A percentile compares a stretch with the other conserved stretches of the same genome.
phyloP scores from a whole-genome alignment of 53 echinoderm and acorn worm genomes.

The Luidia sarsii region DNA sequence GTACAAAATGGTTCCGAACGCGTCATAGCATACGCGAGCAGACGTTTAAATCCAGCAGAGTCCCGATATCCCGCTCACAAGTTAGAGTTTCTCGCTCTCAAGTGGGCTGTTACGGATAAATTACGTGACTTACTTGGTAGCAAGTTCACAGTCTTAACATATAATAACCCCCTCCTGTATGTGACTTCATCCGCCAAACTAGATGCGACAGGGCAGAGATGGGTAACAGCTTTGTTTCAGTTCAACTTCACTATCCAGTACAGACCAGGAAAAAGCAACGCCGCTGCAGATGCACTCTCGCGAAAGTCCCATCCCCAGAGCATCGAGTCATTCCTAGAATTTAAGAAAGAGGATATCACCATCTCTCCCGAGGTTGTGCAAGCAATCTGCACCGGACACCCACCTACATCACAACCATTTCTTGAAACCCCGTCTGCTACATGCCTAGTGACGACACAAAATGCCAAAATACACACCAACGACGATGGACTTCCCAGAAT shows the following conservation, averaged over 20 bases:
- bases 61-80: slow-evolving; percentile 60
- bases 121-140: slow-evolving; percentile 35
- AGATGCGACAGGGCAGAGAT: slow-evolving; percentile 17
- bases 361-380: slow-evolving; percentile 10
- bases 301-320: neutral
- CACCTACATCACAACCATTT: slow-evolving; percentile 6
- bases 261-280: slow-evolving; percentile 6
- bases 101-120: slow-evolving; percentile 52
- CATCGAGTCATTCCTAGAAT: neutral
- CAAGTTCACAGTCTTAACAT: slow-evolving; percentile 19
- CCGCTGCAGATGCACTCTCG: slow-evolving; percentile 13
- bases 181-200: slow-evolving; percentile 24
- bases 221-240: slow-evolving; percentile 13
- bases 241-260: slow-evolving; percentile 19
- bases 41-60: slow-evolving; percentile 28
- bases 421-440: neutral
- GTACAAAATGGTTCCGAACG: slow-evolving; percentile 29
- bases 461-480: neutral
- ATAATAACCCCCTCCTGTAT: slow-evolving; percentile 17
- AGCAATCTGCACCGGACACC: slow-evolving; percentile 10
- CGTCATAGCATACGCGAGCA: slow-evolving; percentile 51
- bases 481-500: slow-evolving; percentile 1
- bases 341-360: slow-evolving; percentile 16
- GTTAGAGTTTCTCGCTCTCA: slow-evolving; percentile 42
- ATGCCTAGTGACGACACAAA: neutral